Conservation (phyloP, 2,797 vertebrate species). For the Triplophysa yarkandensis region DNA sequence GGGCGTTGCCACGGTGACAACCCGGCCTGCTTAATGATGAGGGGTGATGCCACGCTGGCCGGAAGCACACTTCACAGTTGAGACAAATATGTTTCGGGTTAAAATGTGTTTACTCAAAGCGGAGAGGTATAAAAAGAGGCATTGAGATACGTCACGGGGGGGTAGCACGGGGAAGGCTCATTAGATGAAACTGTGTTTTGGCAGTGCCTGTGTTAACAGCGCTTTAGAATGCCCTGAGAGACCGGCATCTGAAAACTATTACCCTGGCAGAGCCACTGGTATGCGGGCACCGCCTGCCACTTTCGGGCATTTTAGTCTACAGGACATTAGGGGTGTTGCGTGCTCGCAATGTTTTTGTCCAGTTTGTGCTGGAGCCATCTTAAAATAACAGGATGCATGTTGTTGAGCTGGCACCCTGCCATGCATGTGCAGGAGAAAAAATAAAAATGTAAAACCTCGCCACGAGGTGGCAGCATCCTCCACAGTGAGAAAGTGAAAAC, state of each 20-base stretch:
- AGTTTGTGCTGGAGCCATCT: background rate
- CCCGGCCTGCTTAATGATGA: slow-evolving; percentile 56
- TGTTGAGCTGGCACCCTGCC: background rate
- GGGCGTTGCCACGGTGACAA: slow-evolving; percentile 39
- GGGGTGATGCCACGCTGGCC: slow-evolving; percentile 53
- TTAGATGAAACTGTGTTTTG: slow-evolving; percentile 48
- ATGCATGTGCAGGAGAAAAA: background rate
- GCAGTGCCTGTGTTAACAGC: slow-evolving; percentile 44
- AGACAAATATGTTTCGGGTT: slow-evolving; percentile 59
- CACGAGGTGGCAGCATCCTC: slow-evolving; percentile 27
- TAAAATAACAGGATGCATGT: slow-evolving; percentile 7
- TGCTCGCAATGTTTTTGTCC: background rate
- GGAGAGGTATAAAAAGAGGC: slow-evolving; percentile 46
- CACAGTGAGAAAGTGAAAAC: background rate
- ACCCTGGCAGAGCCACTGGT: slow-evolving; percentile 49
- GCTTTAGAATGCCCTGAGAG: slow-evolving; percentile 50
- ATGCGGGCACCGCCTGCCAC: slow-evolving; percentile 46
- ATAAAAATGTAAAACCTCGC: background rate
- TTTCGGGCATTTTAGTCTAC: slow-evolving; percentile 18
- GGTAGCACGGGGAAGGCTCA: slow-evolving; percentile 35
- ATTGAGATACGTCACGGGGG: slow-evolving; percentile 41
- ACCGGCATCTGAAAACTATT: slow-evolving; percentile 58
- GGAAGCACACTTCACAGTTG: slow-evolving; percentile 32
- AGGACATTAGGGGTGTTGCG: slow-evolving; percentile 15
- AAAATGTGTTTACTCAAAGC: slow-evolving; percentile 60